Conservation (phyloP, 2,888 invertebrate genomes). For the Limnephilus rhombicus region DNA sequence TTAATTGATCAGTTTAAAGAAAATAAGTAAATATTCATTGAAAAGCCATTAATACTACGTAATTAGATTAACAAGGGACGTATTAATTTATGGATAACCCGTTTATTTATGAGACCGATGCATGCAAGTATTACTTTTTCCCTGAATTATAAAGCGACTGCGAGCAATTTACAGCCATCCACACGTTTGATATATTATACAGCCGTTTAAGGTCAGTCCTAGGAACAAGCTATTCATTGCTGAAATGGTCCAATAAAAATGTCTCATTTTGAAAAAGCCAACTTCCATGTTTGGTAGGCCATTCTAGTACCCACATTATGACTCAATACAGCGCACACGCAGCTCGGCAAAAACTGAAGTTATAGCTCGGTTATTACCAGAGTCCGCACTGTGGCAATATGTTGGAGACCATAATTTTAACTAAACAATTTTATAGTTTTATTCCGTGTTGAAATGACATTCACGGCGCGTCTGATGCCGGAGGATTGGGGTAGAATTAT, state of each 20-base stretch:
- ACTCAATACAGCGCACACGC: conserved; percentile 47
- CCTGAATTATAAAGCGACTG: not conserved
- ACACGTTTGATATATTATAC: conserved; percentile 28
- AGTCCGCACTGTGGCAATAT: not conserved
- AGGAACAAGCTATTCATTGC: conserved; percentile 54
- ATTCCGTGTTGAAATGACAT: conserved; percentile 36
- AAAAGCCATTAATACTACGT: not conserved
- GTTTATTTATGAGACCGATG: not conserved
- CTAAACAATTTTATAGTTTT: conserved; percentile 36
- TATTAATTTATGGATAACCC: not conserved
- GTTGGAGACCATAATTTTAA: conserved; percentile 30
- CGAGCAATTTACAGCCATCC: conserved; percentile 18
- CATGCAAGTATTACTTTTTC: not conserved
- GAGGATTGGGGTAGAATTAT: conserved; percentile 3
- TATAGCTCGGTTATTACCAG: conserved; percentile 37
- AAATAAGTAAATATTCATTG: not conserved
- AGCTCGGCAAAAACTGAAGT: conserved; percentile 29
- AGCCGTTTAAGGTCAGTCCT: conserved; percentile 34
- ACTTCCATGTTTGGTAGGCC: conserved; percentile 37
- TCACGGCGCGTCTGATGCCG: not conserved
- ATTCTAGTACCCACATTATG: conserved; percentile 46
- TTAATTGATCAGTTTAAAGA: not conserved
- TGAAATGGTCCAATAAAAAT: conserved; percentile 60
- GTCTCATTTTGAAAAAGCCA: conserved; percentile 57
- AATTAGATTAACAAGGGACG: not conserved